These are phyloP conservation scores for Dryocosmus kuriphilus DNA, from an alignment of 2,888 invertebrate species.

Conservation along the genomic window DNA sequence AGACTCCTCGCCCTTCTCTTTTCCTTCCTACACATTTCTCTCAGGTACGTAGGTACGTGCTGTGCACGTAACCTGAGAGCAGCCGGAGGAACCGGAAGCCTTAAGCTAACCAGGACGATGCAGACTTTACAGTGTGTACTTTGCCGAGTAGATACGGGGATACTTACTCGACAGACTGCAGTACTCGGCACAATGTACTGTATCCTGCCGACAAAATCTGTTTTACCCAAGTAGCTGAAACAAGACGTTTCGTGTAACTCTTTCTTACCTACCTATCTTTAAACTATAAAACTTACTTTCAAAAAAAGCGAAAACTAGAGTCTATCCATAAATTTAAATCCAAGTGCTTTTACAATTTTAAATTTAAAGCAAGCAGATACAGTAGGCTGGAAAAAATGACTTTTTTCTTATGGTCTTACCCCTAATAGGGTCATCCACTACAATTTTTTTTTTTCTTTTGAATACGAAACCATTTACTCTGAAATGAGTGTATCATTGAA, in stretches of 20 bases:
- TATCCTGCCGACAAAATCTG: slow-evolving; percentile 36
- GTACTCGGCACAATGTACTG: slow-evolving; percentile 41
- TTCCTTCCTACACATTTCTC: slow-evolving; percentile 22
- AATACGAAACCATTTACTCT: too few species aligned
- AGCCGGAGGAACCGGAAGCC: slow-evolving; percentile 55
- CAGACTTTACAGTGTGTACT: slow-evolving; percentile 54
- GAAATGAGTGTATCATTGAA: too few species aligned
- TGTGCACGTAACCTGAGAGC: slow-evolving; percentile 54
- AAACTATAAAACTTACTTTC: neutral
- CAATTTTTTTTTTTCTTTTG: too few species aligned
- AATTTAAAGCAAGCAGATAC: neutral
- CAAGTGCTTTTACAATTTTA: neutral
- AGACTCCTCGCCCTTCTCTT: neutral
- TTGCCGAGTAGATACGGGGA: slow-evolving; percentile 51
- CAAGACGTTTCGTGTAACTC: slow-evolving; percentile 21
- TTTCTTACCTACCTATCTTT: neutral
- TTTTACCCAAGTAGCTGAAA: slow-evolving; percentile 34
- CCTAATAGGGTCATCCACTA: too few species aligned
- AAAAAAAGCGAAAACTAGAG: neutral
- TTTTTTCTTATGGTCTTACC: neutral
- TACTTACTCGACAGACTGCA: slow-evolving; percentile 44
- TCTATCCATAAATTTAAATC: neutral
- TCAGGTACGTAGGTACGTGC: slow-evolving; percentile 50
- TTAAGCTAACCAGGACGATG: slow-evolving; percentile 56
- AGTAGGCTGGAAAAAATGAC: neutral